phyloP scores from a whole-genome alignment of 2,113 vertebrate genomes.

The Hyperopisus bebe region DNA sequence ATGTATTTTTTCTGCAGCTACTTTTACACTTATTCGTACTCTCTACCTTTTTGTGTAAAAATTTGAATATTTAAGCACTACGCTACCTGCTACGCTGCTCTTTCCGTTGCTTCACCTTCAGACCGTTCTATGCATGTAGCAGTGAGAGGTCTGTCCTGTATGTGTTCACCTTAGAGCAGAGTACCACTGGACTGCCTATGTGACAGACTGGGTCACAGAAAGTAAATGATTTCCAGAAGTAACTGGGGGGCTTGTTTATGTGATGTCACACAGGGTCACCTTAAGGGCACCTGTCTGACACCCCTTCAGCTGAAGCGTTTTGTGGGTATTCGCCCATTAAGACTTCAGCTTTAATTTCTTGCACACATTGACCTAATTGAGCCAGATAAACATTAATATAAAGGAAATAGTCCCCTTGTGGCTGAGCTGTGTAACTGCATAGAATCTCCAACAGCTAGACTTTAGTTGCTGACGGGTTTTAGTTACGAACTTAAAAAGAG shows the following conservation, averaged over 20 bases:
- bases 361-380: background rate
- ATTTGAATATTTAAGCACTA: background rate
- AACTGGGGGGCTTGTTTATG: background rate
- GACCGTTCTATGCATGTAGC: background rate
- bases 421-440: background rate
- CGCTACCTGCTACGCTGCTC: background rate
- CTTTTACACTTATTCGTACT: background rate
- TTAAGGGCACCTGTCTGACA: background rate
- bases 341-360: background rate
- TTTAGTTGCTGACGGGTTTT: background rate
- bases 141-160: background rate
- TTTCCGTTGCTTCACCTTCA: background rate
- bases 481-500: background rate
- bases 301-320: background rate
- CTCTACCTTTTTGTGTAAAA: background rate
- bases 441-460: background rate
- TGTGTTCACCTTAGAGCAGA: background rate
- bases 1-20: background rate
- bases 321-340: background rate
- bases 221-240: background rate
- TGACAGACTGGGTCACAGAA: background rate
- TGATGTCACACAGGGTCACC: background rate
- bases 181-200: background rate
- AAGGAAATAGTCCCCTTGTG: background rate
- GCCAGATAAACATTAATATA: background rate